A percentile compares a stretch with the other conserved stretches of the same genome.
phyloP scores from a whole-genome alignment of 2,113 vertebrate species.

The Myodes glareolus region DNA sequence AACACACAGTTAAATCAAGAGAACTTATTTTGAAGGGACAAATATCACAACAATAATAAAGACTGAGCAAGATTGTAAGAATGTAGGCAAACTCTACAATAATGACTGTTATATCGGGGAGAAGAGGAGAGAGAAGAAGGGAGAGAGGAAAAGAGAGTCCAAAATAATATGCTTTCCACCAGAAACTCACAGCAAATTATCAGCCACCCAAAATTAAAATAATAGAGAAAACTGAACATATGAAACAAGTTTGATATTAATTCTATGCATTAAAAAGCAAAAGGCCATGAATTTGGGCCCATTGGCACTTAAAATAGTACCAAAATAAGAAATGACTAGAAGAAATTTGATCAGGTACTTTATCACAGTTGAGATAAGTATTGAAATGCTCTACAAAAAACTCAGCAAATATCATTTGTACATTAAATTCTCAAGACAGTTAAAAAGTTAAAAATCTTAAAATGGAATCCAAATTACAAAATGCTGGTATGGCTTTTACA shows the following conservation, averaged over 20 bases:
- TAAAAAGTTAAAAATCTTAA: not conserved
- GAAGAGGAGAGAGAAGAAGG: too few relatives aligned
- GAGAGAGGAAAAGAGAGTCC: not conserved
- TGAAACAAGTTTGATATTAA: not conserved
- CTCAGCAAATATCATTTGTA: not conserved
- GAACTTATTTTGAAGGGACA: not conserved
- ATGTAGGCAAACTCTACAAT: not conserved
- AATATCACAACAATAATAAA: not conserved
- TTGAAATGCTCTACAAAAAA: not conserved
- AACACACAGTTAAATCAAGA: not conserved
- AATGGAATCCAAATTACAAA: not conserved
- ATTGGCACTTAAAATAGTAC: not conserved
- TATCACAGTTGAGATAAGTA: not conserved
- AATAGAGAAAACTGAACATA: not conserved
- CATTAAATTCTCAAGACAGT: not conserved
- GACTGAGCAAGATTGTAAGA: not conserved
- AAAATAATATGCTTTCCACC: not conserved
- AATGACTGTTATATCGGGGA: too few relatives aligned
- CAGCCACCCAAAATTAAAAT: not conserved
- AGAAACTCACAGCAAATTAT: not conserved
- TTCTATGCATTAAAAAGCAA: not conserved
- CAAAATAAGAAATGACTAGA: not conserved
- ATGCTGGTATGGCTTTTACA: not conserved
- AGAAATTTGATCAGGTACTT: not conserved
- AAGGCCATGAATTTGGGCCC: not conserved